phyloP scores from a whole-genome alignment of 2,888 invertebrate genomes.

The Netelia inedita region DNA sequence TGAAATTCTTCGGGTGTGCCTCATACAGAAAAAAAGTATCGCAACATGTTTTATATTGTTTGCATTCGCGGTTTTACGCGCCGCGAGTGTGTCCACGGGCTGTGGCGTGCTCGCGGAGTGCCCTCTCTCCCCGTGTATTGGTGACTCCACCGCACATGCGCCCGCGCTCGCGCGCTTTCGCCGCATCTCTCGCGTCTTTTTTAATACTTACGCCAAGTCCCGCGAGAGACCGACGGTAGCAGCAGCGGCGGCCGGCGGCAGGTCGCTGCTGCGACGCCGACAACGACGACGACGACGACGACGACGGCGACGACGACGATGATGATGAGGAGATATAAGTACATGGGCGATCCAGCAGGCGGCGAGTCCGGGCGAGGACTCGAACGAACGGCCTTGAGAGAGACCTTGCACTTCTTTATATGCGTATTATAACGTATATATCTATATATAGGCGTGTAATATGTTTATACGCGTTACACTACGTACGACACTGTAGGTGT shows the following conservation, averaged over 20 bases:
- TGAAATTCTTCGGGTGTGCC: constrained; percentile 52
- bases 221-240: constrained; percentile 11
- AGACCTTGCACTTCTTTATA: constrained; percentile 61
- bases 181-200: not conserved
- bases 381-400: constrained; percentile 61
- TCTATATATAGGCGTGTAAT: not conserved
- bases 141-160: not conserved
- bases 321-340: constrained; percentile 43
- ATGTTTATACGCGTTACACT: constrained; percentile 3
- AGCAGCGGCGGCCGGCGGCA: constrained; percentile 10
- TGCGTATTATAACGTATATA: constrained; percentile 9
- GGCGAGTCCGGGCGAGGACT: constrained; percentile 47
- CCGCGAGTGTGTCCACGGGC: constrained; percentile 17
- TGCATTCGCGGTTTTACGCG: constrained; percentile 59
- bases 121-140: not conserved
- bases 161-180: not conserved
- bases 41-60: constrained; percentile 51
- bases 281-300: not conserved
- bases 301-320: constrained; percentile 24
- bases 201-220: not conserved
- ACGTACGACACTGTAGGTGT: constrained; percentile 34
- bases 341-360: constrained; percentile 12
- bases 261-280: not conserved
- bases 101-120: not conserved
- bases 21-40: constrained; percentile 32